Evolutionary conservation across 2,113 vertebrate genomes (phyloP), one percentile per base, ranked within the genome.

Genomic region (Zingel zingel): DNA sequence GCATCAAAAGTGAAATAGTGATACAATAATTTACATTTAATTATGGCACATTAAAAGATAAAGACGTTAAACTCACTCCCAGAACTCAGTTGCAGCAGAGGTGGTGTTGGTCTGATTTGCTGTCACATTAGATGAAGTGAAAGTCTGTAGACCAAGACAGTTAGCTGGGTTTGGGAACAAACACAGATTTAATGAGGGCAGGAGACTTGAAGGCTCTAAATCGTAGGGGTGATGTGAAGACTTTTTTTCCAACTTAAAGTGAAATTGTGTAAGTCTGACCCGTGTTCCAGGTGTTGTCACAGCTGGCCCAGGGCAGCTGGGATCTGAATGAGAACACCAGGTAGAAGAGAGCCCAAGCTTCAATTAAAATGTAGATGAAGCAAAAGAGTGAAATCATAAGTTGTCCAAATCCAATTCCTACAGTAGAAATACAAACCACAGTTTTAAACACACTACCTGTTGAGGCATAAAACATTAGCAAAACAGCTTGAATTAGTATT

Each of bases 271-370:
- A 36, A 36, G 33, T 25, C 51, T 47, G 21, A 97, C 97, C 96
- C 96, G 97, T 95, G 63, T 98, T 98, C 97, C 97, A 98, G 70
- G 86, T 64, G 71, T 98, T 96, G 76, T 88, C 90, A 79, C 97
- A 98, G 51, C 7, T 96, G 9, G 94, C 92, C 97, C 97, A 98
- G 0, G 97, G 97, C 0, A 97, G 93, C 62, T 96, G 92, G 0
- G 94, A 61, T 13, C 82, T 88, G 73, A 98, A 98, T 67, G 96
- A 97, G 77, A 94, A 97, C 82, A 96, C 92, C 12, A 99, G 88
- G 82, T 97, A 98, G 88, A 97, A 95, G 6, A 97, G 84, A 6
- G 96, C 96, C 97, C 97, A 98, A 74, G 95, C 93, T 5, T 97
- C 88, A 81, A 98, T 92, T 51, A 98, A 21, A 33, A 98, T 96